Evolutionary conservation across 2,888 invertebrate genomes (phyloP).

Genomic region (Drosophila mayaguana): DNA sequence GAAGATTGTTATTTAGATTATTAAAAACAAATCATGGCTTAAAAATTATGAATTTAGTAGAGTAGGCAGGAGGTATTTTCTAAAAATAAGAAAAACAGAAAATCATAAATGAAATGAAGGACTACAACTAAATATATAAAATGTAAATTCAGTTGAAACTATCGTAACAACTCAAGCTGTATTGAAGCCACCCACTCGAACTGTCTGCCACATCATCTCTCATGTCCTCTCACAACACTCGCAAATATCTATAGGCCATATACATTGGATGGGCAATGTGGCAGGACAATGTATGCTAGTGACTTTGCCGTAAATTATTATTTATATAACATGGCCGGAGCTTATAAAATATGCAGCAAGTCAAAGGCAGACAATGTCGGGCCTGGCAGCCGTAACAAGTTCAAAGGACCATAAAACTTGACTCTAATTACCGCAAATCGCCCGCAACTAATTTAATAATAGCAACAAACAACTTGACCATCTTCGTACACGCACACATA

Average conservation of each 20-base stretch:
- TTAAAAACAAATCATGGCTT: neutral
- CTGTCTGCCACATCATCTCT: neutral
- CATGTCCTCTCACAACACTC: neutral
- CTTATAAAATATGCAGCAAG: constrained; percentile 33
- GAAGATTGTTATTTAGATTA: neutral
- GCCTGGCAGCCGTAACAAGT: constrained; percentile 26
- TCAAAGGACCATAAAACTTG: constrained; percentile 67
- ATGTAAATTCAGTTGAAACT: neutral
- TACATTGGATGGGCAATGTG: neutral
- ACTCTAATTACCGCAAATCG: constrained; percentile 77
- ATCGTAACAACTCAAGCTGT: neutral
- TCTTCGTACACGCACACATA: neutral
- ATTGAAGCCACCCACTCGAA: neutral
- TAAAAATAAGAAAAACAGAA: no score
- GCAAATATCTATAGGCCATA: neutral
- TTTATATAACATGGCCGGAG: constrained; percentile 18
- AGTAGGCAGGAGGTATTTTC: no score
- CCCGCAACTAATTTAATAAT: constrained; percentile 79
- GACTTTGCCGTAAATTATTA: constrained; percentile 24
- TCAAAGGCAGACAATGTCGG: constrained; percentile 18
- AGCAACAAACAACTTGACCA: constrained; percentile 58
- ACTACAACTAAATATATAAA: neutral
- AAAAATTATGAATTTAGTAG: no score
- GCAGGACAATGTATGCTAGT: constrained; percentile 8
- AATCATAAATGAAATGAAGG: no score